phyloP scores from a whole-genome alignment of 2,113 vertebrate species.

The Mustela lutreola region DNA sequence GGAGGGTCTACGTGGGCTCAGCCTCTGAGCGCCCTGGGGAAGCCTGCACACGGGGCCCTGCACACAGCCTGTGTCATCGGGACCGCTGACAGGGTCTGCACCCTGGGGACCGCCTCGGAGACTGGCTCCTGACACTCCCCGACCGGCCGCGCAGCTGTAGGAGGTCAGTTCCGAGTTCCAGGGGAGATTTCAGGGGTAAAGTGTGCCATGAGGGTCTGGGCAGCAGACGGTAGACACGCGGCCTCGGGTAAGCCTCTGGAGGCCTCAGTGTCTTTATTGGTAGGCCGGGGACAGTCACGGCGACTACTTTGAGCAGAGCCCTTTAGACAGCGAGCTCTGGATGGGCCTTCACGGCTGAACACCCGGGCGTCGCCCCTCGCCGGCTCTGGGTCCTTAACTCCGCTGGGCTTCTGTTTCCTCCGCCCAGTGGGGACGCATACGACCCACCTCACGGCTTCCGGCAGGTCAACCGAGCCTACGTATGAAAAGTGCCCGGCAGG shows the following conservation, averaged over 20 bases:
- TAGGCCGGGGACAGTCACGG: not conserved
- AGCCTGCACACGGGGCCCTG: not conserved
- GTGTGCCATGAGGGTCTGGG: not conserved
- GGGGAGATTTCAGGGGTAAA: not conserved
- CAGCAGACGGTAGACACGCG: too few relatives aligned
- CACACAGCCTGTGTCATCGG: not conserved
- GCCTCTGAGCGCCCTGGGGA: not conserved
- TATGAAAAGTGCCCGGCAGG: not conserved
- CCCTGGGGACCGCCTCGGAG: not conserved
- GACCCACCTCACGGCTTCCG: not conserved
- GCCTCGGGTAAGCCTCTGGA: not conserved
- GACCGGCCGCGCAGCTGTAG: too few relatives aligned
- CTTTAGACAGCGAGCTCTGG: not conserved
- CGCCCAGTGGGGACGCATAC: not conserved
- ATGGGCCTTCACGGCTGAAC: not conserved
- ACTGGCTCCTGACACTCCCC: not conserved
- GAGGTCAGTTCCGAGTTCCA: not conserved
- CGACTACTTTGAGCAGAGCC: too few relatives aligned
- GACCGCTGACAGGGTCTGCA: not conserved
- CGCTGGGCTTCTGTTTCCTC: not conserved
- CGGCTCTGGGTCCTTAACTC: not conserved
- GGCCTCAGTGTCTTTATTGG: not conserved
- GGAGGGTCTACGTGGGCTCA: not conserved
- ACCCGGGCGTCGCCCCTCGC: not conserved
- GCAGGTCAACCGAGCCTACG: accelerated